Evolutionary conservation across 2,113 vertebrate species (phyloP), one percentile per base, ranked within the genome.

Genomic region (Barnardius zonarius): DNA sequence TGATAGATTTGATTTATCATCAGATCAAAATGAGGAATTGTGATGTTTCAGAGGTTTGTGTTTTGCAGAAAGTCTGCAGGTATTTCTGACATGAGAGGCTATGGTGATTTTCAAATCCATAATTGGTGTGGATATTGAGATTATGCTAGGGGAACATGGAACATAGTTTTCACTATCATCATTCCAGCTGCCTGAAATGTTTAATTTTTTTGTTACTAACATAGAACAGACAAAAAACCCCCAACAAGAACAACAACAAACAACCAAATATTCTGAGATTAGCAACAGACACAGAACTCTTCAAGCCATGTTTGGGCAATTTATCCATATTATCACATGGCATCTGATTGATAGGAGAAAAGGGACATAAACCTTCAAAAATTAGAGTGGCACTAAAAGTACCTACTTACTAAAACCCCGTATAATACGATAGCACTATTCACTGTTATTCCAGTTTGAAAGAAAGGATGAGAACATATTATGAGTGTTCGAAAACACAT

Each of bases 231-330:
- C 10, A 75, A 79, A 61, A 5, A 43, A 17, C 31, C 6, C 1
- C 0, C 15, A 31, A 59, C 3, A 13, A n/a, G 16, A 78, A 8
- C 1, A 68, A 41, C 2, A 46, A 25, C 62, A 66, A 28, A 1
- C 13, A 70, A 11, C 7, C 9, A 39, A 23, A 48, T 54, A 28
- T 54, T 76, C n/a, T 27, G 28, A 30, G 30, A 39, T 5, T 2
- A 55, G 7, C 6, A 82, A 43, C 9, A 84, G 30, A 39, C 31
- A 18, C 41, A 84, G 12, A 76, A 13, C 4, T 44, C 4, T 44
- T 74, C 9, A 15, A 61, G 7, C 6, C 16, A 33, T 5, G 4
- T 74, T 81, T 64, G 33, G 17, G 30, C 12, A 55, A 39, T 4
- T 48, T 66, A 31, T 22, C 25, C 31, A 33, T 17, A 25, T 54